Evolutionary conservation across 2,113 vertebrate genomes (phyloP), one percentile per base, ranked within the genome.

Genomic region (Istiophorus platypterus): DNA sequence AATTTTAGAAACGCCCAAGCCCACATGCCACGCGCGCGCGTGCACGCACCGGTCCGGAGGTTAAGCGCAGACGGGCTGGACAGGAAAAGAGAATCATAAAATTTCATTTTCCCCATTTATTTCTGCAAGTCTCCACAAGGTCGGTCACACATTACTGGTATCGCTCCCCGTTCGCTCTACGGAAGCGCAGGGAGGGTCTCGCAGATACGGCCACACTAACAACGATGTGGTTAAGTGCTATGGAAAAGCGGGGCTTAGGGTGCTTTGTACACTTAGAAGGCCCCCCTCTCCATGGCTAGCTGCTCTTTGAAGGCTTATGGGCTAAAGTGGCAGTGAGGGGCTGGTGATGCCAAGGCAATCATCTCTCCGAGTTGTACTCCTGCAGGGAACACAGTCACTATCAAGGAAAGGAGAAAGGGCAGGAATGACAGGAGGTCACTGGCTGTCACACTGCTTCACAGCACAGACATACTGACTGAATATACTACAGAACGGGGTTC

Each of bases 271-370:
- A 78, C 81, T 91, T 87, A 85, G 81, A 87, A 78, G 68, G 68
- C 76, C 45, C 76, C 45, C 74, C 79, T 82, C 71, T 82, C 76
- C 78, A 59, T 91, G 78, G 67, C 63, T 81, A 66, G 71, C 80
- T 89, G 37, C 86, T 83, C 87, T 85, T 86, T 90, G 72, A 84
- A 90, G 90, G 84, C 87, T 89, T 86, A 85, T 81, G 73, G 74
- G 56, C 81, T 84, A 74, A 89, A 90, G 82, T 85, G 88, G 77
- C 68, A 66, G 80, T 61, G 64, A 82, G 68, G 78, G 69, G 31
- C 78, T 54, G 77, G 64, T 62, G 79, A 85, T 86, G 84, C 80
- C 85, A 76, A 85, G 78, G 85, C 80, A 88, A 86, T 90, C 84
- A 85, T 86, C 75, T 78, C n/a, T 24, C 41, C 4, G 45, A 81